Evolutionary conservation across 2,888 invertebrate genomes (phyloP), one percentile per base, ranked within the genome.

Genomic region (Agrochola lota): DNA sequence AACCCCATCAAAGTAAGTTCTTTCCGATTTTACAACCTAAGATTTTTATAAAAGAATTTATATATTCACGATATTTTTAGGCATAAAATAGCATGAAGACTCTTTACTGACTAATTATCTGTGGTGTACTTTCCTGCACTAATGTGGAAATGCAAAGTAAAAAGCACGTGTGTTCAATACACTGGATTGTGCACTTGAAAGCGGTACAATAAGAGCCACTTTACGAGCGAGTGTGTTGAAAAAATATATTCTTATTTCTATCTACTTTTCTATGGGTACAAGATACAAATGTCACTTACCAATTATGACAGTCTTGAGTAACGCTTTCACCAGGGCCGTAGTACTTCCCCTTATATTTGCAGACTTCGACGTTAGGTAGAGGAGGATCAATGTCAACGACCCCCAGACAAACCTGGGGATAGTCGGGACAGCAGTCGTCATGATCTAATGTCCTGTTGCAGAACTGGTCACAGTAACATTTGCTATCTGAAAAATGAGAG

Each of bases 381-480:
- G 92, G 12, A 6, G 35, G 35, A 35, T 15, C 15, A 11, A 57
- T 52, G 4, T 68, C 55, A 2, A 35, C 12, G 20, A 88, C 23
- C 12, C 91, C 91, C 5, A 91, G 96, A 91, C 99, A 99, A 82
- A 97, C 97, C 0, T 97, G 96, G 93, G 97, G 97, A 93, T 98
- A 99, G 94, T 99, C 99, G 0, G 99, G 99, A 91, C 99, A 99
- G 93, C 99, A 99, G 87, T 98, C 98, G 93, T 99, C 99, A 80
- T 97, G 97, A 59, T 97, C 97, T 17, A 95, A 93, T 0, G 97
- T 97, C 55, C 98, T 96, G 92, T 98, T 98, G 95, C 99, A 99
- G 95, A 99, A 99, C 86, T 98, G 97, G 94, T 99, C 99, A 94
- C 99, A 99, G 94, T 99, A 99, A 94, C 99, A 99, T 23, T 98